Evolutionary conservation across 1,140 invertebrate genomes (phyloP).

Genomic region (Drosophila ironensis): DNA sequence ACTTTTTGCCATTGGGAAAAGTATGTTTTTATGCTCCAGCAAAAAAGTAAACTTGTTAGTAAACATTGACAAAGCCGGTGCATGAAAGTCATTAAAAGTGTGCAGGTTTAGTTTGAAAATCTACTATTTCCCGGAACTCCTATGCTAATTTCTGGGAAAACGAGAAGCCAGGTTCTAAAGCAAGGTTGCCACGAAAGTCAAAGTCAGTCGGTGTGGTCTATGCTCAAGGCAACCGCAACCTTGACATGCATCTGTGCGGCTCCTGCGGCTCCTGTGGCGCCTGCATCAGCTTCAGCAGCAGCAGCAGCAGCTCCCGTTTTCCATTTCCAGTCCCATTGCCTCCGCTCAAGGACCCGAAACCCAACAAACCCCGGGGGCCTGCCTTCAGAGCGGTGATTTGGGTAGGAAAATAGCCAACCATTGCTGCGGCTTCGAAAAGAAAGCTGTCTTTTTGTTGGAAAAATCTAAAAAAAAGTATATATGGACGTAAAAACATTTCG

Average conservation of each 20-base stretch:
- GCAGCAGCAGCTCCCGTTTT: too few relatives aligned
- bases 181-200: conserved; percentile 5
- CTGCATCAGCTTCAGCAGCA: conserved; percentile 8
- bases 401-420: conserved; percentile 40
- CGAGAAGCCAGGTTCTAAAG: background rate
- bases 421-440: conserved; percentile 52
- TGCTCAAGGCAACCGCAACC: conserved; percentile 62
- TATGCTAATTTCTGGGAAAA: conserved; percentile 27
- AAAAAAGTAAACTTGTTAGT: too few relatives aligned
- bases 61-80: too few relatives aligned
- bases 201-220: conserved; percentile 57
- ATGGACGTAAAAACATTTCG: conserved; percentile 19
- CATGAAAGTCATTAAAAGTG: too few relatives aligned
- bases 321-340: conserved; percentile 17
- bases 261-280: conserved; percentile 30
- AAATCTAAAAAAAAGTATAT: conserved; percentile 6
- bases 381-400: conserved; percentile 7
- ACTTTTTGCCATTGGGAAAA: too few relatives aligned
- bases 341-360: conserved; percentile 41
- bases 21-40: too few relatives aligned
- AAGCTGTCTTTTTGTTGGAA: conserved; percentile 6
- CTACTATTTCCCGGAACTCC: background rate
- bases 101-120: background rate
- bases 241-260: conserved; percentile 73
- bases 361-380: conserved; percentile 8